phyloP scores from a whole-genome alignment of 2,113 vertebrate genomes.

The Hypanus sabinus region DNA sequence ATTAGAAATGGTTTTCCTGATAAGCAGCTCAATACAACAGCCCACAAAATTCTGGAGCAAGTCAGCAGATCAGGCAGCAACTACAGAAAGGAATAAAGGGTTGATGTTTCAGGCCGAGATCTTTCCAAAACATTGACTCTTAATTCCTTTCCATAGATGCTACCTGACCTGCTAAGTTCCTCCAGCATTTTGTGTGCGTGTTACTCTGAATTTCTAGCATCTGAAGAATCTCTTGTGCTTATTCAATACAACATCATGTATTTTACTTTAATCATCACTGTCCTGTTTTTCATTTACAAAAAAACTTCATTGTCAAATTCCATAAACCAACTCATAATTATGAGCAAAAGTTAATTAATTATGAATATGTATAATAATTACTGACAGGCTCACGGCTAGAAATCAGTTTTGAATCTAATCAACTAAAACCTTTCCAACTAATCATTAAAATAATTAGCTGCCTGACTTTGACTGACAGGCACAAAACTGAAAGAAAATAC shows the following conservation, averaged over 20 bases:
- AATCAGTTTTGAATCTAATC: slow-evolving; percentile 30
- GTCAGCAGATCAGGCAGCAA: too few relatives aligned
- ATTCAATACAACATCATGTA: not conserved
- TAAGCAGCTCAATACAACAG: not conserved
- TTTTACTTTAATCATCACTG: slow-evolving; percentile 12
- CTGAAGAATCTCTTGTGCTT: too few relatives aligned
- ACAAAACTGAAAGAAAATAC: not conserved
- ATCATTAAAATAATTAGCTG: slow-evolving; percentile 34
- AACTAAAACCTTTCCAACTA: slow-evolving; percentile 9
- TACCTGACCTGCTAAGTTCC: too few relatives aligned
- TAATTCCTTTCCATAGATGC: too few relatives aligned
- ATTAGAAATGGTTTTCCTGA: not conserved
- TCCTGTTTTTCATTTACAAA: slow-evolving; percentile 34
- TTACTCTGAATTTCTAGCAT: too few relatives aligned
- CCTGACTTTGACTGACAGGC: slow-evolving; percentile 5
- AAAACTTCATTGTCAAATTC: slow-evolving; percentile 24
- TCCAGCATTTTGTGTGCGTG: too few relatives aligned
- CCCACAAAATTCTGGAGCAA: too few relatives aligned
- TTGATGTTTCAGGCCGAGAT: too few relatives aligned
- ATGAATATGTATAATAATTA: slow-evolving; percentile 30
- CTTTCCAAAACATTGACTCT: too few relatives aligned
- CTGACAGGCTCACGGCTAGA: slow-evolving; percentile 6
- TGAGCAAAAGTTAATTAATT: slow-evolving; percentile 24
- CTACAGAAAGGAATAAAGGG: too few relatives aligned
- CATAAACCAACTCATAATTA: slow-evolving; percentile 11